A percentile compares a stretch with the other conserved stretches of the same genome.
Evolutionary conservation across 2,113 vertebrate genomes (phyloP).

Genomic region (Pteropus alecto): DNA sequence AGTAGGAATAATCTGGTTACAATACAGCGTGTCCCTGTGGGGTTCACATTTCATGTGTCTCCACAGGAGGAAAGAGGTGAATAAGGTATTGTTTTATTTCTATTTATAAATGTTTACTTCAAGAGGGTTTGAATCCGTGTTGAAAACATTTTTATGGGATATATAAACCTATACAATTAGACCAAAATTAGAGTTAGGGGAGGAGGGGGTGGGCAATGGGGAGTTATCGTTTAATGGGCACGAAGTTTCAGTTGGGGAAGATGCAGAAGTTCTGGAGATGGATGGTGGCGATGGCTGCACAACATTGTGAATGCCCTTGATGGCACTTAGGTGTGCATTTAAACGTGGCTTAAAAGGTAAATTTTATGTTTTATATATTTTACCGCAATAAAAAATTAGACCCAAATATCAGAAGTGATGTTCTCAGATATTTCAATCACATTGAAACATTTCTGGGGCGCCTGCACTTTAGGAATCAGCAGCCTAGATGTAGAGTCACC

Average conservation of each 20-base stretch:
- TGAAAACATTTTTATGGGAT: background rate
- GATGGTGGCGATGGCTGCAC: no score
- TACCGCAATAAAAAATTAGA: background rate
- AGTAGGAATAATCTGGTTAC: background rate
- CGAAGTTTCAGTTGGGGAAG: background rate
- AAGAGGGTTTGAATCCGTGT: background rate
- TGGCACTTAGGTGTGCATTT: background rate
- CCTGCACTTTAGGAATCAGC: background rate
- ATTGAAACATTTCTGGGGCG: background rate
- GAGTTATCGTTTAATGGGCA: background rate
- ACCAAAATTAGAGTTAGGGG: background rate
- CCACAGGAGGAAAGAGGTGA: background rate
- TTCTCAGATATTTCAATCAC: background rate
- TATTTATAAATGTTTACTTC: background rate
- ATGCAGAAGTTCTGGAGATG: background rate
- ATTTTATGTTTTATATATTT: background rate
- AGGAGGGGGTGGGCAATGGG: background rate
- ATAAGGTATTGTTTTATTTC: background rate
- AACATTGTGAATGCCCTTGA: background rate
- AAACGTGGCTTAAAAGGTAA: background rate
- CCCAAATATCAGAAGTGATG: background rate
- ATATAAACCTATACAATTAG: background rate
- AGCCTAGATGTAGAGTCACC: background rate
- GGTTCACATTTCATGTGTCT: conserved; percentile 3
- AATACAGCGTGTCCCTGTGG: background rate